phyloP scores from a whole-genome alignment of 2,888 invertebrate species.

The Cephus pulcher region DNA sequence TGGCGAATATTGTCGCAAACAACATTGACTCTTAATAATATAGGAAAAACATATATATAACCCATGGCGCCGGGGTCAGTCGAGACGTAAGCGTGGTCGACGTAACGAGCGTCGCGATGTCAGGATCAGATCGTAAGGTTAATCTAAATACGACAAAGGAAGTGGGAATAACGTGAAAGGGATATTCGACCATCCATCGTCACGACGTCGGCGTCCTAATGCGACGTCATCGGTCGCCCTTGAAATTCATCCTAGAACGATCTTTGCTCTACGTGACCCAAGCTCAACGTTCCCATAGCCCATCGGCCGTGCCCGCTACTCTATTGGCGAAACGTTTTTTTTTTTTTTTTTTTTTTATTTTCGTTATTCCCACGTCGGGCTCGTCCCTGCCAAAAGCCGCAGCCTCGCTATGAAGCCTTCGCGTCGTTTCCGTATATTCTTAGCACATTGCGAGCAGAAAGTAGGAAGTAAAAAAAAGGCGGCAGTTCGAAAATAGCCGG shows the following conservation, averaged over 20 bases:
- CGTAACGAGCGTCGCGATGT: neutral
- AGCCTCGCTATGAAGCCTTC: slow-evolving; percentile 8
- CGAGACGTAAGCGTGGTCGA: neutral
- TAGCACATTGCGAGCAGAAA: slow-evolving; percentile 15
- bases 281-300: neutral
- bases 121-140: neutral
- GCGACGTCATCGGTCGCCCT: no score
- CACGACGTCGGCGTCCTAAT: no score
- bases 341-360: neutral
- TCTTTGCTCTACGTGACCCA: neutral
- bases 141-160: neutral
- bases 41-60: neutral
- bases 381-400: neutral
- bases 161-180: neutral
- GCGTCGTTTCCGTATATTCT: slow-evolving; percentile 19
- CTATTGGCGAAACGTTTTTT: neutral
- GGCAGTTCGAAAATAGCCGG: slow-evolving; percentile 6
- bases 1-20: neutral
- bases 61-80: neutral
- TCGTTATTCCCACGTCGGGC: neutral
- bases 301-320: neutral
- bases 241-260: neutral
- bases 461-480: slow-evolving; percentile 13
- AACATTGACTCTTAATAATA: neutral
- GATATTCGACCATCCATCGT: no score